Conservation (phyloP, 2,113 vertebrate genomes). For the Corythoichthys haematopterus region DNA sequence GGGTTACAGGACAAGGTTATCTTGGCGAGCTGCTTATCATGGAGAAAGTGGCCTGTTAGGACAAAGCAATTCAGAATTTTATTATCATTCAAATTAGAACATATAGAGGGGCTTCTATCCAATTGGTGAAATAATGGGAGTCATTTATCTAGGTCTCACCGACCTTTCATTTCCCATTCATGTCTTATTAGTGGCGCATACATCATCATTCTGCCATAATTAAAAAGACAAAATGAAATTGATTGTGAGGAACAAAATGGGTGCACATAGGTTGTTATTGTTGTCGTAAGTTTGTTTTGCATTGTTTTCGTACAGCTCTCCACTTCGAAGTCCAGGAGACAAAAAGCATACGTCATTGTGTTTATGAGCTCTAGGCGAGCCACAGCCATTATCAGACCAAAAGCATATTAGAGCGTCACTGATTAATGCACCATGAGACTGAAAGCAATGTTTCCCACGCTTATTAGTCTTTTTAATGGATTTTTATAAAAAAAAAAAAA, state of each 20-base stretch:
- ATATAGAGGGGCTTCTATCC: constrained; percentile 82
- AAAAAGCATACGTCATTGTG: constrained; percentile 41
- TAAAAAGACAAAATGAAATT: constrained; percentile 79
- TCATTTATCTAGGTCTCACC: constrained; percentile 86
- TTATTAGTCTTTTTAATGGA: constrained; percentile 55
- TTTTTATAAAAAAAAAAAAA: constrained; percentile 32
- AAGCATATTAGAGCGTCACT: constrained; percentile 50
- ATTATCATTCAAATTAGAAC: constrained; percentile 89
- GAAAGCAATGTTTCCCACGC: constrained; percentile 41
- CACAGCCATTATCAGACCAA: constrained; percentile 50
- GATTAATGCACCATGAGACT: constrained; percentile 52
- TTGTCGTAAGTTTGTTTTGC: constrained; percentile 37
- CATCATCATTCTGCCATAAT: constrained; percentile 86
- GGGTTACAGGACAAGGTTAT: constrained; percentile 78
- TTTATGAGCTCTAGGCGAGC: constrained; percentile 59
- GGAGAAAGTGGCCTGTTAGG: constrained; percentile 68
- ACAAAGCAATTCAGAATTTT: constrained; percentile 76
- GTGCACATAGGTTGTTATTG: constrained; percentile 52
- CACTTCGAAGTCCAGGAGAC: constrained; percentile 34
- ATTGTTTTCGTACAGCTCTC: constrained; percentile 43
- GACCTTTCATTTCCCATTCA: constrained; percentile 90
- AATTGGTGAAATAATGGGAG: constrained; percentile 89
- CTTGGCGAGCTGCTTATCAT: constrained; percentile 76
- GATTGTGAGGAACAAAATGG: constrained; percentile 55
- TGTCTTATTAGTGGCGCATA: constrained; percentile 83